Evolutionary conservation across 2,888 invertebrate species (phyloP).

Genomic region (Hirtodrosophila cameraria): DNA sequence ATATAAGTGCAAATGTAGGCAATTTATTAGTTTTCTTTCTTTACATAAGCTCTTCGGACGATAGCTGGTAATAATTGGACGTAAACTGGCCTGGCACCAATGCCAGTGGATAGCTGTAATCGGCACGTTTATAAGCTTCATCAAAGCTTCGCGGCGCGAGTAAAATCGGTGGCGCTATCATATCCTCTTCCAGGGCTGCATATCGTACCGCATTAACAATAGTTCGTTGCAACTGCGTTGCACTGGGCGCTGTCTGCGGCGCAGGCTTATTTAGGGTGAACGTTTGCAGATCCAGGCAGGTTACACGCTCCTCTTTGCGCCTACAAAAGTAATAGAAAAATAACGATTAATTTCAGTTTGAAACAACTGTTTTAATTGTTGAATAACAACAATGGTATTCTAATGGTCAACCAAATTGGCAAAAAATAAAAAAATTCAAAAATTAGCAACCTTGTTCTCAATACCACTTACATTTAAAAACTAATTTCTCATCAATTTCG

Average conservation of each 20-base stretch:
- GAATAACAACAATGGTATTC: no score
- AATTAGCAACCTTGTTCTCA: no score
- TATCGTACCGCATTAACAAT: constrained; percentile 57
- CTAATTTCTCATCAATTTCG: no score
- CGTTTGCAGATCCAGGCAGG: constrained; percentile 96
- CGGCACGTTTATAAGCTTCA: constrained; percentile 67
- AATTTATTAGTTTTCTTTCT: background rate
- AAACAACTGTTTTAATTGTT: no score
- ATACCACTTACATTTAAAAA: no score
- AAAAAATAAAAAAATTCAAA: no score
- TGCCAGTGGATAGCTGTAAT: constrained; percentile 93
- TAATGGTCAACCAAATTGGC: no score
- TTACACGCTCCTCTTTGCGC: constrained; percentile 90
- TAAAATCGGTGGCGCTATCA: constrained; percentile 68
- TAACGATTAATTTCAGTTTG: background rate
- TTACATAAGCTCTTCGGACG: constrained; percentile 89
- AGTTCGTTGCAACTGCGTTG: constrained; percentile 75
- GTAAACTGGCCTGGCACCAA: constrained; percentile 98
- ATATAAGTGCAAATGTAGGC: background rate
- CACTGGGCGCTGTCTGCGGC: constrained; percentile 84
- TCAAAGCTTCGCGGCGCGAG: constrained; percentile 54
- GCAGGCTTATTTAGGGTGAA: constrained; percentile 92
- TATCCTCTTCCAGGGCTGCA: constrained; percentile 64
- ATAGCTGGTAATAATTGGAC: constrained; percentile 92
- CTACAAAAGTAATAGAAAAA: constrained; percentile 42